Evolutionary conservation across 1,140 invertebrate genomes (phyloP).

Genomic region (Formica selysi): DNA sequence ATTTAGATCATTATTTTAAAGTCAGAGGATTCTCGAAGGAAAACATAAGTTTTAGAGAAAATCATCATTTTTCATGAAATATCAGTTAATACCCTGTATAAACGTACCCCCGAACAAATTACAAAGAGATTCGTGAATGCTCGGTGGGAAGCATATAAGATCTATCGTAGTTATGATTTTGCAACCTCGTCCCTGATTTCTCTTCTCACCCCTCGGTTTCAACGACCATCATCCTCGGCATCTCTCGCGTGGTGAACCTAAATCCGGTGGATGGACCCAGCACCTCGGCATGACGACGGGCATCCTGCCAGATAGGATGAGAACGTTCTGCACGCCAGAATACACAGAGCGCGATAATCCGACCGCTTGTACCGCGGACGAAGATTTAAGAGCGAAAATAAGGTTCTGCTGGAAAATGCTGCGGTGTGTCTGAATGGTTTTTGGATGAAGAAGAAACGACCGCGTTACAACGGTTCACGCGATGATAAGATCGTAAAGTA

Average conservation of each 20-base stretch:
- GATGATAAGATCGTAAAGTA: not conserved
- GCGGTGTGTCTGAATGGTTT: conserved; percentile 20
- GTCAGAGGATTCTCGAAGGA: not conserved
- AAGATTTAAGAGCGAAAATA: conserved; percentile 50
- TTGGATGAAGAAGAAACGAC: conserved; percentile 8
- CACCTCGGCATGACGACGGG: conserved; percentile 42
- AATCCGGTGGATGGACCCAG: conserved; percentile 16
- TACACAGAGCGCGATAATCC: conserved; percentile 43
- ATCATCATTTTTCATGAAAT: conserved; percentile 10
- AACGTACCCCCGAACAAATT: conserved; percentile 5
- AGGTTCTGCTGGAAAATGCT: conserved; percentile 23
- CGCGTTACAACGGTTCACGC: conserved; percentile 1
- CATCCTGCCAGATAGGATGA: conserved; percentile 61
- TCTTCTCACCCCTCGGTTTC: conserved; percentile 9
- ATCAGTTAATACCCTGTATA: not conserved
- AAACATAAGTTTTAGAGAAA: conserved; percentile 24
- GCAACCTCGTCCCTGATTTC: conserved; percentile 67
- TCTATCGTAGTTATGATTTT: conserved; percentile 4
- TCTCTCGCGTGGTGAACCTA: not conserved
- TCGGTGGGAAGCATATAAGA: not conserved
- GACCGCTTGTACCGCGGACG: conserved; percentile 11
- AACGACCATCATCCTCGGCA: not conserved
- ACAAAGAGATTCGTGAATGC: not conserved
- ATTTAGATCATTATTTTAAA: not conserved
- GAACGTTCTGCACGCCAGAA: conserved; percentile 50